Conservation (phyloP, 2,888 invertebrate genomes). For the Ischnura elegans region DNA sequence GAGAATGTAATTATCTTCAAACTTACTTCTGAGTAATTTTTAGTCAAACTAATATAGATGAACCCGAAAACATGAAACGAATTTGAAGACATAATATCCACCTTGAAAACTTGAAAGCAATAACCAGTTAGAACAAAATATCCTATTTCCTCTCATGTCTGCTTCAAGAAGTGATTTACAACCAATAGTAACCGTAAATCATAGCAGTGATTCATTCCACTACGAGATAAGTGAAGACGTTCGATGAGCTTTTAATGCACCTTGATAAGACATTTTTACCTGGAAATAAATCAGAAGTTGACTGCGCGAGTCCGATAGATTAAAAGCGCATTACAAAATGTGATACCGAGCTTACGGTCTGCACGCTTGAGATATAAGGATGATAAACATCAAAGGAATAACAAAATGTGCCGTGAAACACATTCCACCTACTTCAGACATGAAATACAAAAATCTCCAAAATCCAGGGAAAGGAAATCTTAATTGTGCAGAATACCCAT, state of each 20-base stretch:
- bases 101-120: neutral
- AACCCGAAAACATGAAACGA: neutral
- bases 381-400: neutral
- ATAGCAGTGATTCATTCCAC: slow-evolving; percentile 1
- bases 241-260: neutral
- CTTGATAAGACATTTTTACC: neutral
- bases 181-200: neutral
- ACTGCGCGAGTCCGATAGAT: neutral
- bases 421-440: no score
- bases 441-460: no score
- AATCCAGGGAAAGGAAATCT: no score
- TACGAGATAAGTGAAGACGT: neutral
- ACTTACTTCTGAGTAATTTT: no score
- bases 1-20: no score
- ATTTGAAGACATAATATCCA: neutral
- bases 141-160: neutral
- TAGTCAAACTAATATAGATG: no score
- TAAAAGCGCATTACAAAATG: neutral
- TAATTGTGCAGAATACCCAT: no score
- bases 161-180: neutral
- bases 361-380: neutral
- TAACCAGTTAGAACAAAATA: neutral
- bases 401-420: neutral
- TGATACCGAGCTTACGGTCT: neutral
- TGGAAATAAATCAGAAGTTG: neutral